Evolutionary conservation across 30 jellyfish, hydroid and myxozoan species (phyloP).

Genomic region (Pelagia noctiluca): DNA sequence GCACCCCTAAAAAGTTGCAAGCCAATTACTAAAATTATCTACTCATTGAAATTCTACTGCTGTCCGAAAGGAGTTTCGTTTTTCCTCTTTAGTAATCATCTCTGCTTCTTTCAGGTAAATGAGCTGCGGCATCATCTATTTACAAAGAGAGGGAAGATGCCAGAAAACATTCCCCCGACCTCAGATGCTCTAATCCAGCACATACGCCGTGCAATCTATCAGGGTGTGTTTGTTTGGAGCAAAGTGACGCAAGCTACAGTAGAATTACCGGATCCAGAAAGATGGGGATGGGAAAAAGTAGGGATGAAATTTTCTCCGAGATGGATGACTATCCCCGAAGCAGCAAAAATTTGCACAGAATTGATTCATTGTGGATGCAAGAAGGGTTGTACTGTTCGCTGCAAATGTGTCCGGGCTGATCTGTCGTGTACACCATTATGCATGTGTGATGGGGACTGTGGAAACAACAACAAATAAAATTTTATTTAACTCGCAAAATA

Average conservation of each 20-base stretch:
- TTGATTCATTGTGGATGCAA: conserved; percentile 57
- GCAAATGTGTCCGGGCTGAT: conserved; percentile 37
- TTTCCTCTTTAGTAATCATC: neutral
- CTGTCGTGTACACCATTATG: conserved; percentile 34
- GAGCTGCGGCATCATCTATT: conserved; percentile 28
- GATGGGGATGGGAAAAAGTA: conserved; percentile 39
- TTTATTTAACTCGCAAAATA: too few relatives aligned
- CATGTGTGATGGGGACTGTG: conserved; percentile 37
- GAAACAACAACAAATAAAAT: conserved; percentile 12
- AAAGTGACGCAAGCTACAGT: neutral
- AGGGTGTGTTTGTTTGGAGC: conserved; percentile 29
- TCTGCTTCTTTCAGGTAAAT: conserved; percentile 17
- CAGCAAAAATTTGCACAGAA: conserved; percentile 40
- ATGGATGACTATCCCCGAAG: conserved; percentile 51
- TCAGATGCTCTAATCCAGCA: conserved; percentile 38
- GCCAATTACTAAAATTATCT: conserved; percentile 1
- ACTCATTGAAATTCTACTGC: neutral
- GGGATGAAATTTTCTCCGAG: neutral
- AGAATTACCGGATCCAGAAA: conserved; percentile 10
- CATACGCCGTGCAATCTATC: conserved; percentile 13
- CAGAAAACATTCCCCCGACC: conserved; percentile 43
- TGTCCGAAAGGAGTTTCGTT: neutral
- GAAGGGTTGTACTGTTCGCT: conserved; percentile 49
- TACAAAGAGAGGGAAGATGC: conserved; percentile 40
- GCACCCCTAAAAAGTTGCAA: neutral